A percentile compares a stretch with the other conserved stretches of the same genome.
Conservation (phyloP, 2,888 invertebrate species). For the Choristoneura rosaceana region DNA sequence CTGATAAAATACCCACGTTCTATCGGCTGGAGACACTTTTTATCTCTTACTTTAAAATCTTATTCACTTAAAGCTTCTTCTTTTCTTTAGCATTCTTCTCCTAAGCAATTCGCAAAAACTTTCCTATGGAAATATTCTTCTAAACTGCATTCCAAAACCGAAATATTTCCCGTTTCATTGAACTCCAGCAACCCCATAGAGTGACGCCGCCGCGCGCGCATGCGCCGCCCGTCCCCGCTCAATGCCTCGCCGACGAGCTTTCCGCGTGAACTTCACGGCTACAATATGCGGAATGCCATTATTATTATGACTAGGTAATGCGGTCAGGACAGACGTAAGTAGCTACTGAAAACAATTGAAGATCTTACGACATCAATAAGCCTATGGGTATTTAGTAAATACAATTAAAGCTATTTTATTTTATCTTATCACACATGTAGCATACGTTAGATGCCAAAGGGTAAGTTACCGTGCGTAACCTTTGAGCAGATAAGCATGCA, state of each 20-base stretch:
- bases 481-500: background rate
- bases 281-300: conserved; percentile 40
- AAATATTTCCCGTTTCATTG: conserved; percentile 7
- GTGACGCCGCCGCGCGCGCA: conserved; percentile 58
- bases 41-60: too few relatives aligned
- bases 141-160: conserved; percentile 44
- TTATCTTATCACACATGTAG: background rate
- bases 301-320: conserved; percentile 28
- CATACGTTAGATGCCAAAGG: background rate
- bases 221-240: conserved; percentile 78
- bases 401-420: background rate
- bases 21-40: too few relatives aligned
- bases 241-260: conserved; percentile 66
- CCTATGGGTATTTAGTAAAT: background rate
- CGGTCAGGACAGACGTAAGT: conserved; percentile 10
- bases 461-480: background rate
- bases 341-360: conserved; percentile 4
- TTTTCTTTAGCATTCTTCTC: too few relatives aligned
- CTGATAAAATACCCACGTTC: too few relatives aligned
- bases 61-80: too few relatives aligned
- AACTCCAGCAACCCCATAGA: conserved; percentile 52
- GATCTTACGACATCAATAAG: background rate
- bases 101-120: background rate
- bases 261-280: conserved; percentile 47
- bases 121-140: conserved; percentile 51